A percentile compares a stretch with the other conserved stretches of the same genome.
These are phyloP conservation scores for Trissolcus brochymenae DNA, from an alignment of 2,888 invertebrate genomes.

Conservation along the genomic window DNA sequence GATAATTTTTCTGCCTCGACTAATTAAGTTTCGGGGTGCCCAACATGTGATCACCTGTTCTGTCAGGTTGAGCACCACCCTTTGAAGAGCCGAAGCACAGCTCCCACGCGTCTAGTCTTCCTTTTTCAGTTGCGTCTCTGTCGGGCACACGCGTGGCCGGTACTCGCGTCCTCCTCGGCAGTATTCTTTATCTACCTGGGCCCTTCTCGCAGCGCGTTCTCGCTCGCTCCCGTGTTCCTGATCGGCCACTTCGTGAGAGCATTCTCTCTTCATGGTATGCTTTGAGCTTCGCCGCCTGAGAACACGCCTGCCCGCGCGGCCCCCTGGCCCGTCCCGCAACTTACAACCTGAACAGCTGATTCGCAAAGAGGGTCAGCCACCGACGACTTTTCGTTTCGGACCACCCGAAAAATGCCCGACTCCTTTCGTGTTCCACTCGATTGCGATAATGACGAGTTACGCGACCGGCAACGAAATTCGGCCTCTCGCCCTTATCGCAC, in stretches of 20 bases:
- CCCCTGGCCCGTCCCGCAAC: constrained; percentile 41
- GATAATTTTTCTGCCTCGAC: constrained; percentile 34
- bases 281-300: constrained; percentile 65
- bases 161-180: constrained; percentile 30
- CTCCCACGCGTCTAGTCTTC: constrained; percentile 70
- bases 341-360: constrained; percentile 65
- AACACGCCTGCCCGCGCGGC: constrained; percentile 36
- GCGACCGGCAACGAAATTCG: background rate
- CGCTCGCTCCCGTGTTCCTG: constrained; percentile 49
- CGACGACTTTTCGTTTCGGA: constrained; percentile 55
- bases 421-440: constrained; percentile 27
- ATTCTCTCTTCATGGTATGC: constrained; percentile 65
- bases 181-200: constrained; percentile 42
- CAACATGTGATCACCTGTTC: constrained; percentile 67
- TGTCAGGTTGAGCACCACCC: constrained; percentile 70
- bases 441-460: constrained; percentile 42
- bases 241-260: constrained; percentile 56
- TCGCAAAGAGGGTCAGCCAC: constrained; percentile 67
- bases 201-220: constrained; percentile 34
- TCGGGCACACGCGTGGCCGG: constrained; percentile 20
- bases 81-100: constrained; percentile 62
- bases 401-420: constrained; percentile 51
- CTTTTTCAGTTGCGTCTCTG: constrained; percentile 51
- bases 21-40: constrained; percentile 47
- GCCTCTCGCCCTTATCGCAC: background rate